A percentile compares a stretch with the other conserved stretches of the same genome.
These are phyloP conservation scores for Pherbina coryleti DNA, from an alignment of 2,888 invertebrate species.

Conservation along the genomic window DNA sequence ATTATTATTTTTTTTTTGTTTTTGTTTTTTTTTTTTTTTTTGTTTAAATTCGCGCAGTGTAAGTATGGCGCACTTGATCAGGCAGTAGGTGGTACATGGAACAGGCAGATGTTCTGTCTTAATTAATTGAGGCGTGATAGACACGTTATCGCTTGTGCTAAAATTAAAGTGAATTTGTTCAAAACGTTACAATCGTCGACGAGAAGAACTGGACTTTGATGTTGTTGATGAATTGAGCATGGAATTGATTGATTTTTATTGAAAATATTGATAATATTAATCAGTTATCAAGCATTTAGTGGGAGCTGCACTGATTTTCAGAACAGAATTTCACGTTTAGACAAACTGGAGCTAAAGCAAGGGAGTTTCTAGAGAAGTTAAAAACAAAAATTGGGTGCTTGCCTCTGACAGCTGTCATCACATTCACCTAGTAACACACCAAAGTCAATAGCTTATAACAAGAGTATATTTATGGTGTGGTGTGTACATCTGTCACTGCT, in stretches of 20 bases:
- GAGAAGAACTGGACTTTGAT: conserved; percentile 52
- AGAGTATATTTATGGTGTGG: conserved; percentile 19
- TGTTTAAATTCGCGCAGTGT: not conserved
- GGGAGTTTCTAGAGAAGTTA: not conserved
- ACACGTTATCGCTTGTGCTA: conserved; percentile 20
- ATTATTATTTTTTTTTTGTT: not conserved
- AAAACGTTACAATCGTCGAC: conserved; percentile 1
- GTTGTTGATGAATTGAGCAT: conserved; percentile 59
- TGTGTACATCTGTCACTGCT: conserved; percentile 57
- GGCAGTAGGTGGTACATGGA: not conserved
- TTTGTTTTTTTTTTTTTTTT: not conserved
- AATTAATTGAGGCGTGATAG: conserved; percentile 36
- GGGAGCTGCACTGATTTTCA: conserved; percentile 1
- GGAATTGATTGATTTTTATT: conserved; percentile 64
- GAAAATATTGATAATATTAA: conserved; percentile 58
- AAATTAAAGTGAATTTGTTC: conserved; percentile 9
- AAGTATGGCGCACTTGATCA: not conserved
- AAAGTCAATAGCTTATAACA: not conserved
- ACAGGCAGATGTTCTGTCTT: conserved; percentile 32
- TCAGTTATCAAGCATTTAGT: not conserved
- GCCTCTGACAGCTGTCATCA: not conserved
- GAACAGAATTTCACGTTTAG: not conserved
- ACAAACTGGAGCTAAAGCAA: not conserved
- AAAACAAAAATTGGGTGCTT: not conserved
- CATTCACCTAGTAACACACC: not conserved